Percentiles rank a stretch among this genome's conserved stretches.
Evolutionary conservation across 2,113 vertebrate species (phyloP).

Genomic region (Alectura lathami): DNA sequence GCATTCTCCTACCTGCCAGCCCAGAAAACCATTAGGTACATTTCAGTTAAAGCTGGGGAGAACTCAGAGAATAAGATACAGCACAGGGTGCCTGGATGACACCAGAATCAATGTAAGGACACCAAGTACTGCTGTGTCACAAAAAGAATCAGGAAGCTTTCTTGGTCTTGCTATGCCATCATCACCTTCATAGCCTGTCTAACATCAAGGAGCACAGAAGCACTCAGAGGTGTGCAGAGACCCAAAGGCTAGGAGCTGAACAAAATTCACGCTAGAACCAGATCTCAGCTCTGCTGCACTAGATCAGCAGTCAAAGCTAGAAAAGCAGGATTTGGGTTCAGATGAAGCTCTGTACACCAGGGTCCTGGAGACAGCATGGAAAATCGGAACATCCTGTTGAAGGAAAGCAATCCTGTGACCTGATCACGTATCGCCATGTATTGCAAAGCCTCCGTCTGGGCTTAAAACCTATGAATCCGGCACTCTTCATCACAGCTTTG

Average conservation of each 20-base stretch:
- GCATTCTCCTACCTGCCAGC: not conserved
- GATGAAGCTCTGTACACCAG: not conserved
- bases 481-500: not conserved
- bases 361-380: not conserved
- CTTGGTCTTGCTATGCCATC: not conserved
- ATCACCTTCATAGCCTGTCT: not conserved
- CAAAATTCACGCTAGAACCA: not conserved
- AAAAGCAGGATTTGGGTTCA: not conserved
- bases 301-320: not conserved
- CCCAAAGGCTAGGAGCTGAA: not conserved
- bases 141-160: not conserved
- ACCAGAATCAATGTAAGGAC: not conserved
- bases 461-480: not conserved
- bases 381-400: not conserved
- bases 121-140: not conserved
- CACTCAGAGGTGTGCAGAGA: not conserved
- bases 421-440: not conserved
- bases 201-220: not conserved
- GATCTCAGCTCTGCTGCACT: not conserved
- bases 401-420: not conserved
- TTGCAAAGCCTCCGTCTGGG: not conserved
- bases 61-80: not conserved
- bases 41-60: not conserved
- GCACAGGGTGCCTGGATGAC: not conserved
- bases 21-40: not conserved